phyloP scores from a whole-genome alignment of 2,113 vertebrate genomes.

The Sebastes fasciatus region DNA sequence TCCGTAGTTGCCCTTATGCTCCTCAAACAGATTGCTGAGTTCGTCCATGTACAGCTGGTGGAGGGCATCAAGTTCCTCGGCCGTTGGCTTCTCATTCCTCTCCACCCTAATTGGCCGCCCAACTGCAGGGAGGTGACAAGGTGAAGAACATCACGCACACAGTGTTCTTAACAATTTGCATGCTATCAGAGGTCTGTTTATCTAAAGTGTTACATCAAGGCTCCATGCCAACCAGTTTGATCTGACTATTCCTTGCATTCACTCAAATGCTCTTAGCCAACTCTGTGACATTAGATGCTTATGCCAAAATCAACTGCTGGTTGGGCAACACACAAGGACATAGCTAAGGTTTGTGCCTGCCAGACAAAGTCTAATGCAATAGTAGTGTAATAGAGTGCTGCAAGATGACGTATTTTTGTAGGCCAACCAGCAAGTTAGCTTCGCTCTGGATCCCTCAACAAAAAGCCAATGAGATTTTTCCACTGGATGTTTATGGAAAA shows the following conservation, averaged over 20 bases:
- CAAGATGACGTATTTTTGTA: no score
- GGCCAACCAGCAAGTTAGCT: no score
- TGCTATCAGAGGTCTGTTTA: not conserved
- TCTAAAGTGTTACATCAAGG: not conserved
- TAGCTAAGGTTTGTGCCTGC: not conserved
- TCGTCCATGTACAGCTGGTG: constrained; percentile 89
- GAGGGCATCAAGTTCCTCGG: constrained; percentile 86
- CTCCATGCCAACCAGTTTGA: not conserved
- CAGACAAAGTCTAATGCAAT: not conserved
- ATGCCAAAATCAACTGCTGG: constrained; percentile 36
- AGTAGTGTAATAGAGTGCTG: no score
- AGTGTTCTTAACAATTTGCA: constrained; percentile 18
- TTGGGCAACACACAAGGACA: constrained; percentile 13
- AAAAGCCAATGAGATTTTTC: no score
- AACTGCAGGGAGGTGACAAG: constrained; percentile 79
- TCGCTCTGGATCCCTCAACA: no score
- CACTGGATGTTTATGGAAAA: no score
- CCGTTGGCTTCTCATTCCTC: constrained; percentile 80
- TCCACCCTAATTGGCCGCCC: constrained; percentile 91
- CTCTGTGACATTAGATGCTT: not conserved
- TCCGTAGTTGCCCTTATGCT: constrained; percentile 90
- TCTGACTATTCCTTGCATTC: not conserved
- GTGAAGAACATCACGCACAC: constrained; percentile 18
- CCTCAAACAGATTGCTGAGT: constrained; percentile 90
- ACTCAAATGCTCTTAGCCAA: not conserved